Base-by-base conservation (phyloP, 1,140 invertebrate genomes). In the Helicoverpa armigera region DNA sequence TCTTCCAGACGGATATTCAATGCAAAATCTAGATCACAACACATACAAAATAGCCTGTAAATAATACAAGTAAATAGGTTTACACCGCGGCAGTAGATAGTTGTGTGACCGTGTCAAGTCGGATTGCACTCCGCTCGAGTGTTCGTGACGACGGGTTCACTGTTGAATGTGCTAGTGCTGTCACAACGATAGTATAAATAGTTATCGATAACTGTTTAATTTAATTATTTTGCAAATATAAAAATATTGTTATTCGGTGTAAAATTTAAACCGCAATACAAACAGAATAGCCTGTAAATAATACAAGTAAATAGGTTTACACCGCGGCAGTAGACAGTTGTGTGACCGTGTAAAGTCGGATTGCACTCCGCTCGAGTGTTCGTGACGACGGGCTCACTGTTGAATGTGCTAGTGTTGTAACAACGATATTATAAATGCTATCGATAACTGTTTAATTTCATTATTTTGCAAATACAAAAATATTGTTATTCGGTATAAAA, bases 361-460 rank as follows among this genome's bases (percentile, higher is more conserved):
- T 75, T 65, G 61, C 79, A 80, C 69, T 80, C 23, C 23, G n/a
- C 50, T 75, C 61, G 72, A 75, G 72, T 63, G 60, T 81, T 75
- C 51, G 50, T 58, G 72, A 75, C 72, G 72, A 81, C 72, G 12
- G 51, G 53, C 69, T 67, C 61, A 70, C 63, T 79, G 65, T 79
- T 79, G 63, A 79, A 65, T 79, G 54, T 53, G 14, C 31, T 79
- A 60, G 63, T 61, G 67, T 0, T 31, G 67, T 63, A 16, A 56
- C 31, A 67, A 5, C 11, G 65, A 50, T 50, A 18, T 18, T 1
- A 51, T 65, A 29, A 51, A 35, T 31, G 31, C 3, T 67, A 48
- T 78, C 61, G 75, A 58, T 58, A 70, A n/a, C 2, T 4, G 35
- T 35, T 35, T 3, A 35, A 3, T 35, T 23, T 1, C 0, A 23